Evolutionary conservation across 2,888 invertebrate species (phyloP).

Genomic region (Eupithecia exiguata): DNA sequence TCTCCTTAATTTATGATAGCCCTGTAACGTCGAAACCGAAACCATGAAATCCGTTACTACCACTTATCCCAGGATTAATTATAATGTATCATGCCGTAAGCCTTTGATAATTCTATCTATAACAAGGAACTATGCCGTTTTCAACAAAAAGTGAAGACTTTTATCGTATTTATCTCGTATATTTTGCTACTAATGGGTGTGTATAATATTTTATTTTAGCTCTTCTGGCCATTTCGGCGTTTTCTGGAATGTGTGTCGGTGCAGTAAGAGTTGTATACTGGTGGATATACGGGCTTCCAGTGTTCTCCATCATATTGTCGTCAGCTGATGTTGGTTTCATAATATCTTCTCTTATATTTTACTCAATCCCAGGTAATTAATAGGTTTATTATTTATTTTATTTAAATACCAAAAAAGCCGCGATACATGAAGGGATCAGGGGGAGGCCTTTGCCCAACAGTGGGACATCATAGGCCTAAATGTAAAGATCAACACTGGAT

Average conservation of each 20-base stretch:
- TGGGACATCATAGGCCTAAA: too few species aligned
- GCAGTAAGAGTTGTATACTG: conserved; percentile 85
- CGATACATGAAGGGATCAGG: too few species aligned
- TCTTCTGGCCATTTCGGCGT: conserved; percentile 73
- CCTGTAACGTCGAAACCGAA: background rate
- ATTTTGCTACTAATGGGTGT: background rate
- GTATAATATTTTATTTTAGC: conserved; percentile 61
- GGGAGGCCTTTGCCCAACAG: too few species aligned
- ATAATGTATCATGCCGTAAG: background rate
- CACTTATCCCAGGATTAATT: background rate
- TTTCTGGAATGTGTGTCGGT: conserved; percentile 84
- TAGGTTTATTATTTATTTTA: too few species aligned
- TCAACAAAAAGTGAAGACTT: background rate
- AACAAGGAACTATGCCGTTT: background rate
- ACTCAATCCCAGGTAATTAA: conserved; percentile 83
- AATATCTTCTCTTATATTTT: conserved; percentile 83
- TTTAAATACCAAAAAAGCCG: too few species aligned
- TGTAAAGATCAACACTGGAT: too few species aligned
- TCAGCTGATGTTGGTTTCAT: conserved; percentile 86
- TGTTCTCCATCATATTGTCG: conserved; percentile 84
- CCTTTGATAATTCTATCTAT: background rate
- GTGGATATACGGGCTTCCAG: conserved; percentile 85
- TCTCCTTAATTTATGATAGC: background rate
- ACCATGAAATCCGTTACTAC: background rate
- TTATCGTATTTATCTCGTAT: too few species aligned